Evolutionary conservation across 2,797 vertebrate species (phyloP), one percentile per base, ranked within the genome.

Genomic region (Falco concolor): DNA sequence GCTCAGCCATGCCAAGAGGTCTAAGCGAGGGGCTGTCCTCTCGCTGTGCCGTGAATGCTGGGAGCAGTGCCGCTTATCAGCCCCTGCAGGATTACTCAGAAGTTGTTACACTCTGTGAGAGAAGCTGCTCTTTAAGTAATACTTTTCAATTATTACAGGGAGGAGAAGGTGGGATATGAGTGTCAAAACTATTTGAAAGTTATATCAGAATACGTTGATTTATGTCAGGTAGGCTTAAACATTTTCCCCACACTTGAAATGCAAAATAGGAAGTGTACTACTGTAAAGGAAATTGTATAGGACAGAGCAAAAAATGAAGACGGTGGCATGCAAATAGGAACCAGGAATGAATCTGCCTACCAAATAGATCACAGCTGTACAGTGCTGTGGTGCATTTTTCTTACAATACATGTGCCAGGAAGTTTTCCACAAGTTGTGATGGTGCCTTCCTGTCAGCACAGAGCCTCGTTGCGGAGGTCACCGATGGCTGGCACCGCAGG

Each of bases 1-100:
- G 49, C 53, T 68, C 38, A 36, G 30, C 60, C 5, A 5, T 6
- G 5, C 53, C 4, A 4, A 67, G 75, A 47, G 42, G 15, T 52
- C 64, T 50, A 7, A 87, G 24, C 44, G 60, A 19, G 47, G 19
- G 40, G 25, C 89, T 82, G 63, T 34, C 5, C 25, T 77, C 64
- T 84, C 5, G 2, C 49, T 20, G 44, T 0, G 1, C 28, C 1
- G 0, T 24, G 24, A 57, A 34, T 20, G 52, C 65, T 0, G 1
- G 16, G 6, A 18, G 21, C 68, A 45, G 36, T 9, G 2, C 47
- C 38, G 10, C 61, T 70, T 21, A 75, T 34, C 83, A 45, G 9
- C 30, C 34, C 36, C n/a, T 87, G 49, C 42, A 40, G 52, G 74
- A 4, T 70, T 53, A 53, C 14, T 40, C 68, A n/a, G n/a, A 54